These are phyloP conservation scores for Kradibia gibbosae DNA, from an alignment of 1,140 invertebrate species.

Conservation along the genomic window DNA sequence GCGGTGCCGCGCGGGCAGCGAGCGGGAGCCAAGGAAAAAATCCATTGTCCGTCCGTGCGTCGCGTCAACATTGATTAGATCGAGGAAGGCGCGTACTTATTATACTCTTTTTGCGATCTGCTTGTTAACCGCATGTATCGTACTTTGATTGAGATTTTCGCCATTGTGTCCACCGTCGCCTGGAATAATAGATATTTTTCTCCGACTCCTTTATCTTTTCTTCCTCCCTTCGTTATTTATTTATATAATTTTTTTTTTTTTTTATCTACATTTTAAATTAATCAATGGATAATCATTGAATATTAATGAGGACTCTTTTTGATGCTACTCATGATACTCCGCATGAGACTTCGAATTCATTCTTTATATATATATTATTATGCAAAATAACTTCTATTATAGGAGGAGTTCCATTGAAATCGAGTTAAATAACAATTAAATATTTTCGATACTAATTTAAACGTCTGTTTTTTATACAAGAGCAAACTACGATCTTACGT, in stretches of 20 bases:
- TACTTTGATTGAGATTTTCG: constrained; percentile 33
- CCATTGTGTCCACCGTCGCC: neutral
- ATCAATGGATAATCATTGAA: neutral
- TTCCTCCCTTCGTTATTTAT: too few relatives aligned
- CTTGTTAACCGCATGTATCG: constrained; percentile 14
- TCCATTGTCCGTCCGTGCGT: constrained; percentile 26
- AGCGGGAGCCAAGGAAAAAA: constrained; percentile 31
- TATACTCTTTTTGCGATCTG: constrained; percentile 30
- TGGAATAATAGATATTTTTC: neutral
- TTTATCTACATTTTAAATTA: constrained; percentile 22
- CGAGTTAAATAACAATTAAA: neutral
- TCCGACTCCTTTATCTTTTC: too few relatives aligned
- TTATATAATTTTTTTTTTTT: too few relatives aligned
- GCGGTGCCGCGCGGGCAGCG: neutral
- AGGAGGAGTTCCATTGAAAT: neutral
- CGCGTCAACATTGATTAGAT: constrained; percentile 39
- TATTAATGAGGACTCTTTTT: neutral
- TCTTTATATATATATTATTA: neutral
- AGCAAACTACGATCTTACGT: neutral
- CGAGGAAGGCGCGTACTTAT: constrained; percentile 7
- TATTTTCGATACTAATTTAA: neutral
- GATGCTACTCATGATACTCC: neutral
- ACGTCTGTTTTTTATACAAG: neutral
- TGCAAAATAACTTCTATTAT: constrained; percentile 11
- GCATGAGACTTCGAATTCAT: neutral